These are phyloP conservation scores for Eurois occulta DNA, from an alignment of 2,888 invertebrate species.

Conservation along the genomic window DNA sequence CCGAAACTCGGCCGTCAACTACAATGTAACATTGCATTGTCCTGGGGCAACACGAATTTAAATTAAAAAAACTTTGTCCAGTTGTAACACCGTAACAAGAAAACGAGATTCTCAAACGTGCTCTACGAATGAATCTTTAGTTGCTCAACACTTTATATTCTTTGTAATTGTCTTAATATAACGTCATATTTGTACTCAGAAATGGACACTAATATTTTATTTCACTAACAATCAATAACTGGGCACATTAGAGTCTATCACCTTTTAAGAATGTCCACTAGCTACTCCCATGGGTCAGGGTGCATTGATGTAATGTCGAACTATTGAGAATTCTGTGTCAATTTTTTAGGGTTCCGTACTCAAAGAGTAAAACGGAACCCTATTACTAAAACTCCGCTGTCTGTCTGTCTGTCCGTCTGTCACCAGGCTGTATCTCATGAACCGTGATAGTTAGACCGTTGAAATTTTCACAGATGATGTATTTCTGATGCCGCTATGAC, in stretches of 20 bases:
- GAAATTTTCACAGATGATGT: no score
- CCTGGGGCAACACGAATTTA: conserved; percentile 69
- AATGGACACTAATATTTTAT: neutral
- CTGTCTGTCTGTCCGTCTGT: no score
- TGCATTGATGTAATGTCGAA: no score
- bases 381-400: no score
- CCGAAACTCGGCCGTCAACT: conserved; percentile 59
- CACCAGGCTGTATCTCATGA: no score
- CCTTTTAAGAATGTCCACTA: no score
- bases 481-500: no score
- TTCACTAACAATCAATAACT: no score
- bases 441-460: no score
- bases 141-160: conserved; percentile 61
- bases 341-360: no score
- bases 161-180: conserved; percentile 18
- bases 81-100: conserved; percentile 68
- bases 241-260: neutral
- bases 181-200: neutral
- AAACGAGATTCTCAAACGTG: conserved; percentile 66
- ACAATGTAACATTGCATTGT: conserved; percentile 67
- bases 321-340: no score
- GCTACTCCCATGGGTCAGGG: neutral
- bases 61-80: conserved; percentile 75
- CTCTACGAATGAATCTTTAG: conserved; percentile 65
- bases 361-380: no score